Evolutionary conservation across 2,888 invertebrate species (phyloP).

Genomic region (Eristalis arbustorum): DNA sequence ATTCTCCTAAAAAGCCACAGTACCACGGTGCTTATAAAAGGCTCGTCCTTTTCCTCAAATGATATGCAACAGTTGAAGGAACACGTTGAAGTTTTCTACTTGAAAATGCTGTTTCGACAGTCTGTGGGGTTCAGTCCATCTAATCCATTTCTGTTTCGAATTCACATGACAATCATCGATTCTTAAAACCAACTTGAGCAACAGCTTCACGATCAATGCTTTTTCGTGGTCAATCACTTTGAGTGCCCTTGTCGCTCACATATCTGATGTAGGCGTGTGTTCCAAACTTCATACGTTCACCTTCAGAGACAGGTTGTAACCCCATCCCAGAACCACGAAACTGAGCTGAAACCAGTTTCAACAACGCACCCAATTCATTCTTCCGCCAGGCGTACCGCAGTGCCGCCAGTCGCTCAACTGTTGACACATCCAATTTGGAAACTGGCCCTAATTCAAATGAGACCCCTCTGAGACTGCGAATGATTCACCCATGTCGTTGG

Average conservation of each 20-base stretch:
- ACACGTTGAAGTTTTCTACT: too few species aligned
- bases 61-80: too few species aligned
- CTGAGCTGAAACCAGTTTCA: background rate
- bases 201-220: too few species aligned
- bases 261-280: background rate
- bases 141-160: too few species aligned
- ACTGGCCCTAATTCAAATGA: conserved; percentile 1
- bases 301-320: background rate
- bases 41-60: too few species aligned
- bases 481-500: conserved; percentile 47
- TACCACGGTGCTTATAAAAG: too few species aligned
- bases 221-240: background rate
- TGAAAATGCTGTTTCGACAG: too few species aligned
- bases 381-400: background rate
- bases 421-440: conserved; percentile 24
- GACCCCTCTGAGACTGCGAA: background rate
- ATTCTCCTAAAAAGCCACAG: too few species aligned
- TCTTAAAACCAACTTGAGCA: too few species aligned
- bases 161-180: too few species aligned
- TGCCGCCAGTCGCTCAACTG: background rate
- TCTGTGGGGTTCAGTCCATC: too few species aligned
- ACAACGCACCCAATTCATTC: background rate
- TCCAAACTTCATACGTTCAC: background rate
- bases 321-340: background rate
- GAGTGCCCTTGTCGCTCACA: background rate